Evolutionary conservation across 2,888 invertebrate genomes (phyloP).

Genomic region (Schizotus pectinicornis): DNA sequence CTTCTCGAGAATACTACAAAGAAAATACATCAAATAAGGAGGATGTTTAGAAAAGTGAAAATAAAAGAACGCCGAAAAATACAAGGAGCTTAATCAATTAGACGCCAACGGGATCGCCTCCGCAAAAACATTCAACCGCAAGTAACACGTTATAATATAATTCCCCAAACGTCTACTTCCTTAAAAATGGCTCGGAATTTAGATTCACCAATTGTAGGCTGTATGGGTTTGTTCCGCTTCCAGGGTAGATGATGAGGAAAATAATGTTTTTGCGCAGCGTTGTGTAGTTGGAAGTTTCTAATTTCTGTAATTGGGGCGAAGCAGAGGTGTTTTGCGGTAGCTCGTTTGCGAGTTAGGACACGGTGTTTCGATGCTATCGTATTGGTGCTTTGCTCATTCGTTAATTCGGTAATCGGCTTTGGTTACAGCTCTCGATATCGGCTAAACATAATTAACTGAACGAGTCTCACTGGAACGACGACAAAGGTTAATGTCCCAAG

Average conservation of each 20-base stretch:
- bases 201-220: too few relatives aligned
- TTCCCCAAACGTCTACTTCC: background rate
- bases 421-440: constrained; percentile 8
- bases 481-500: constrained; percentile 13
- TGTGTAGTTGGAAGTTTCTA: too few relatives aligned
- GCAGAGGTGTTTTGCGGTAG: too few relatives aligned
- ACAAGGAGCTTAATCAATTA: constrained; percentile 17
- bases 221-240: too few relatives aligned
- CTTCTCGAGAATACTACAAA: constrained; percentile 13
- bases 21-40: constrained; percentile 22
- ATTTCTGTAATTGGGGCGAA: too few relatives aligned
- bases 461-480: constrained; percentile 3
- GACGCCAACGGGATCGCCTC: constrained; percentile 9
- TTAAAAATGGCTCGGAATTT: too few relatives aligned
- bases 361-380: background rate
- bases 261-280: too few relatives aligned
- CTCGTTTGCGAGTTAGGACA: too few relatives aligned
- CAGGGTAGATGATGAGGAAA: too few relatives aligned
- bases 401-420: constrained; percentile 9
- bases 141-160: constrained; percentile 17
- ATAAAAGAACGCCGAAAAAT: constrained; percentile 11
- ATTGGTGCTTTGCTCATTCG: constrained; percentile 4
- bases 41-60: constrained; percentile 12
- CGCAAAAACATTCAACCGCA: constrained; percentile 19
- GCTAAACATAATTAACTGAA: constrained; percentile 19